Evolutionary conservation across 2,888 invertebrate genomes (phyloP).

Genomic region (Plebejus melissa): DNA sequence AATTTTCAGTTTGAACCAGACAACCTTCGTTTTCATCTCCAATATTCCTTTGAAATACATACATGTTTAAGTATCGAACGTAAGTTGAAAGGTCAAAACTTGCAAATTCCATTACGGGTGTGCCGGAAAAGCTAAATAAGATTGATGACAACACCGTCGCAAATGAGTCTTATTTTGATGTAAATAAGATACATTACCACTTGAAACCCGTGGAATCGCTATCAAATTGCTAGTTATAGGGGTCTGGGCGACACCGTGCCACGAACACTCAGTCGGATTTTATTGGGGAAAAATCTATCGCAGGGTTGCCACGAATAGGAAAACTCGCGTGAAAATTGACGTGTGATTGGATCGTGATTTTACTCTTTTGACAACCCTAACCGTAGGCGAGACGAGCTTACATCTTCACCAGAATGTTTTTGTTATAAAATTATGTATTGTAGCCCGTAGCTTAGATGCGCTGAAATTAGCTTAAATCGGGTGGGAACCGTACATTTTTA

Average conservation of each 20-base stretch:
- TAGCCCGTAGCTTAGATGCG: too few relatives aligned
- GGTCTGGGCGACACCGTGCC: conserved; percentile 10
- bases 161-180: not conserved
- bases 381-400: not conserved
- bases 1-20: too few relatives aligned
- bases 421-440: too few relatives aligned
- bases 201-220: not conserved
- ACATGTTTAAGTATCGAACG: not conserved
- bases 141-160: not conserved
- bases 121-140: conserved; percentile 10
- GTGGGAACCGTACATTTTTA: too few relatives aligned
- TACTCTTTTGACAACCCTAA: not conserved
- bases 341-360: not conserved
- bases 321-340: not conserved
- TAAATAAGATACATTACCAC: conserved; percentile 3
- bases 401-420: not conserved
- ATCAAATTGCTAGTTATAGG: conserved; percentile 12
- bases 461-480: too few relatives aligned
- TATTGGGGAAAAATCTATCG: conserved; percentile 12
- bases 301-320: not conserved
- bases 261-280: conserved; percentile 12
- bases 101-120: conserved; percentile 8
- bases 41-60: not conserved
- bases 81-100: conserved; percentile 24
- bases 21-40: too few relatives aligned